These are phyloP conservation scores for Echiichthys vipera DNA, from an alignment of 2,797 vertebrate genomes.

Conservation along the genomic window DNA sequence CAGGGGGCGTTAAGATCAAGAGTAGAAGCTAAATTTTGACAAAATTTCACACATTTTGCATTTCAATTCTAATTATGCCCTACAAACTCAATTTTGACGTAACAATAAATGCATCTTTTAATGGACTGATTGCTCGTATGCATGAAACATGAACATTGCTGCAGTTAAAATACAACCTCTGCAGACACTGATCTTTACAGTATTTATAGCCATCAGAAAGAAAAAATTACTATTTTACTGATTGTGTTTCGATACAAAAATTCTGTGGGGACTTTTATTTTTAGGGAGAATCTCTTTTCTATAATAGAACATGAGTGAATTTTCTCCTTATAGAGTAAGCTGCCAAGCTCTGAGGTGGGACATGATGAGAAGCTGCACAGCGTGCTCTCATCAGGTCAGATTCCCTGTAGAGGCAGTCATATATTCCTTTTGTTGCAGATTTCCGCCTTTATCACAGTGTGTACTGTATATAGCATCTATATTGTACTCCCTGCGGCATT, in stretches of 20 bases:
- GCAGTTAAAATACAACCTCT: background rate
- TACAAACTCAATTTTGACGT: background rate
- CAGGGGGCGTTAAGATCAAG: background rate
- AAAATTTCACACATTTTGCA: background rate
- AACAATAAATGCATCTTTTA: background rate
- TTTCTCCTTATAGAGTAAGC: conserved; percentile 11
- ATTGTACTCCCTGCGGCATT: conserved; percentile 33
- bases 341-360: conserved; percentile 4
- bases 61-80: conserved; percentile 11
- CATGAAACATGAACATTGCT: conserved; percentile 9
- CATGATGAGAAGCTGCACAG: conserved; percentile 28
- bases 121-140: background rate
- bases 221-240: background rate
- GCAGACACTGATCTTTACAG: background rate
- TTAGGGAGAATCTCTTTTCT: background rate
- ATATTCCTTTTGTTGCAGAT: conserved; percentile 20
- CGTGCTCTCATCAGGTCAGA: conserved; percentile 27
- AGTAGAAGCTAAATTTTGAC: background rate
- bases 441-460: conserved; percentile 32
- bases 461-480: conserved; percentile 24
- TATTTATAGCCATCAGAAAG: background rate
- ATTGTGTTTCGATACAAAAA: background rate
- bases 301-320: conserved; percentile 23
- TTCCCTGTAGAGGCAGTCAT: conserved; percentile 3
- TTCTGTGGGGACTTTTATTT: background rate